phyloP scores from a whole-genome alignment of 1,140 invertebrate species.

The Pseudomyrmex cubaensis region DNA sequence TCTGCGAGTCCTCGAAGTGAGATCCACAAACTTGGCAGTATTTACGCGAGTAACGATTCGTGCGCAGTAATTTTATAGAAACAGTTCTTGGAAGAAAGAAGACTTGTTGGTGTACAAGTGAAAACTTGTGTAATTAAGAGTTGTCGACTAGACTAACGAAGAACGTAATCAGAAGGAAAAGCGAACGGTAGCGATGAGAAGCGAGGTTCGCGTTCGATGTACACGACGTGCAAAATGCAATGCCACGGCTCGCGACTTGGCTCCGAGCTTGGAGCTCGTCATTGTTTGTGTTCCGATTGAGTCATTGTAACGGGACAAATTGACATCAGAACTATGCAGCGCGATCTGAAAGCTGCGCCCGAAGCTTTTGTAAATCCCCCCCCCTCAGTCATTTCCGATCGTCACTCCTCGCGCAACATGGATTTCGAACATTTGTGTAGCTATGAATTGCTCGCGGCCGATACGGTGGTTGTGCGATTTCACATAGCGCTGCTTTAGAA shows the following conservation, averaged over 20 bases:
- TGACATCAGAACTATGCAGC: constrained; percentile 77
- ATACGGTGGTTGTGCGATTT: not conserved
- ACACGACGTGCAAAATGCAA: constrained; percentile 77
- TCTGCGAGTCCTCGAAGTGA: not conserved
- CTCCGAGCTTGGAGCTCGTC: constrained; percentile 34
- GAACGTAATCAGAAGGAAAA: not conserved
- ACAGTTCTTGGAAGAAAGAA: not conserved
- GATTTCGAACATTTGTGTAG: constrained; percentile 21
- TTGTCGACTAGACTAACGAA: not conserved
- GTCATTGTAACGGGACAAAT: constrained; percentile 81
- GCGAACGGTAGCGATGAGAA: not conserved
- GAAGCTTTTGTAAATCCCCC: constrained; percentile 69
- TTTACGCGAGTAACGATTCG: not conserved
- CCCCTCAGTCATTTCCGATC: constrained; percentile 23
- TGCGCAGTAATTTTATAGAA: not conserved
- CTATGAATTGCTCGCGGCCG: constrained; percentile 27
- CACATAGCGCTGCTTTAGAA: not conserved
- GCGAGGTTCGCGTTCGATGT: not conserved
- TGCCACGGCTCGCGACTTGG: constrained; percentile 52
- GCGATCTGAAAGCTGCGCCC: constrained; percentile 49
- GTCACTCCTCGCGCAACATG: constrained; percentile 26
- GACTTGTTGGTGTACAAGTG: not conserved
- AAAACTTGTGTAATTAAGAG: constrained; percentile 36
- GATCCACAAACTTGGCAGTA: not conserved
- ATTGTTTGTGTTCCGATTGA: constrained; percentile 83